Evolutionary conservation across 2,113 vertebrate species (phyloP).

Genomic region (Rhagologus leucostigma): DNA sequence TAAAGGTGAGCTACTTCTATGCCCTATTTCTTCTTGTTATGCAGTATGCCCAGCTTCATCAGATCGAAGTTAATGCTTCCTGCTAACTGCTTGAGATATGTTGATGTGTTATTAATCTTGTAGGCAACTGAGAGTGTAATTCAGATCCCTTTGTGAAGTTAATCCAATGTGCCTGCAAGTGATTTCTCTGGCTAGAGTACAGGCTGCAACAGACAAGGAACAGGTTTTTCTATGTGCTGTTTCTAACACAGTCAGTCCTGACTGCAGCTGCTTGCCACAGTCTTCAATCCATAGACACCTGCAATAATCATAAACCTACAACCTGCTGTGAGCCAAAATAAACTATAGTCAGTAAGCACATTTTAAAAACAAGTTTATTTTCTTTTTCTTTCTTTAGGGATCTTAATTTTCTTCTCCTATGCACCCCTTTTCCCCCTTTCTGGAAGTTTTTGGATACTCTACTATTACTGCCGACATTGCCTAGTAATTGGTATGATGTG

Average conservation of each 20-base stretch:
- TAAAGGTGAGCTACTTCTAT: constrained; percentile 72
- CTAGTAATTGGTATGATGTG: background rate
- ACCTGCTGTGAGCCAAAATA: background rate
- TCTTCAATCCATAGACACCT: background rate
- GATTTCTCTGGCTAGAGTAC: background rate
- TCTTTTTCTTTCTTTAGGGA: background rate
- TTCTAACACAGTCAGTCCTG: background rate
- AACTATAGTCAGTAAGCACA: background rate
- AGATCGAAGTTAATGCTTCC: background rate
- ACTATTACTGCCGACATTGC: background rate
- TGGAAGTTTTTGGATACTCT: background rate
- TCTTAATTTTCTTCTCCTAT: background rate
- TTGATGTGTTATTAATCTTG: background rate
- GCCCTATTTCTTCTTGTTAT: background rate
- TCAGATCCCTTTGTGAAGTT: background rate
- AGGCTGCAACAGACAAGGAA: background rate
- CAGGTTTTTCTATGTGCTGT: background rate
- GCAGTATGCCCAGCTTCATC: background rate
- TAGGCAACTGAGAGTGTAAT: background rate
- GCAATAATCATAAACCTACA: background rate
- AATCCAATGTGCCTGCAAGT: background rate
- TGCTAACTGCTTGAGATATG: background rate
- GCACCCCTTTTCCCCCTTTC: background rate
- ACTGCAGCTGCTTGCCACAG: background rate
- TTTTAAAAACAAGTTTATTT: background rate